Percentiles rank a stretch among this genome's conserved stretches.
phyloP scores from a whole-genome alignment of 2,888 invertebrate species.

The Ryuthela nishihirai region DNA sequence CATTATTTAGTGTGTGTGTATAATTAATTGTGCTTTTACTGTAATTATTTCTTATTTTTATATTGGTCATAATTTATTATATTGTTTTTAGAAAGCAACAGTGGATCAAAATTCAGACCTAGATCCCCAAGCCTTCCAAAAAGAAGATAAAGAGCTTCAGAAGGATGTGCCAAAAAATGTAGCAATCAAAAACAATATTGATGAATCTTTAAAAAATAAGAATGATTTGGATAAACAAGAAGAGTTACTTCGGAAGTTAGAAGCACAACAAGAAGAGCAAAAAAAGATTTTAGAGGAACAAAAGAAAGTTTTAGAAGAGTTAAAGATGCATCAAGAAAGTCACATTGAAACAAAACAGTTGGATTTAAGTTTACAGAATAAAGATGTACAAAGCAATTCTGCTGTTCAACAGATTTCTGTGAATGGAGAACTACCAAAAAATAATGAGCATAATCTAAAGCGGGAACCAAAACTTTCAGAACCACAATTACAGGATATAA shows the following conservation, averaged over 20 bases:
- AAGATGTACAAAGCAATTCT: too few relatives aligned
- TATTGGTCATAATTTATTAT: too few relatives aligned
- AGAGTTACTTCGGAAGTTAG: conserved; percentile 61
- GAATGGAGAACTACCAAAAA: too few relatives aligned
- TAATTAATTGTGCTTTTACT: too few relatives aligned
- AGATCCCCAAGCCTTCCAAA: conserved; percentile 34
- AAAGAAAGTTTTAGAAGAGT: conserved; percentile 61
- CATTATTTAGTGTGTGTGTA: too few relatives aligned
- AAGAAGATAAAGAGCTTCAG: conserved; percentile 36
- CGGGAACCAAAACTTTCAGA: too few relatives aligned
- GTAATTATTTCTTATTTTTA: too few relatives aligned
- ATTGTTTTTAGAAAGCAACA: conserved; percentile 9
- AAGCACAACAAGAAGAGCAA: conserved; percentile 66
- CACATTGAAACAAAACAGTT: conserved; percentile 13
- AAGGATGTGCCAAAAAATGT: conserved; percentile 17
- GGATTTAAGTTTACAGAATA: too few relatives aligned
- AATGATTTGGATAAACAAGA: conserved; percentile 46
- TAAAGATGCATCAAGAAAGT: conserved; percentile 55
- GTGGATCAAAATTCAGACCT: conserved; percentile 14
- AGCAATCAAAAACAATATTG: neutral
- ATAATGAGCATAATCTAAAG: too few relatives aligned
- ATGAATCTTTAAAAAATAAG: conserved; percentile 13
- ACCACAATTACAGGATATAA: too few relatives aligned
- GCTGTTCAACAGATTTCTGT: too few relatives aligned
- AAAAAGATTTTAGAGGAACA: conserved; percentile 65